Conservation (phyloP, 1,140 invertebrate genomes). For the Heliconius himera region DNA sequence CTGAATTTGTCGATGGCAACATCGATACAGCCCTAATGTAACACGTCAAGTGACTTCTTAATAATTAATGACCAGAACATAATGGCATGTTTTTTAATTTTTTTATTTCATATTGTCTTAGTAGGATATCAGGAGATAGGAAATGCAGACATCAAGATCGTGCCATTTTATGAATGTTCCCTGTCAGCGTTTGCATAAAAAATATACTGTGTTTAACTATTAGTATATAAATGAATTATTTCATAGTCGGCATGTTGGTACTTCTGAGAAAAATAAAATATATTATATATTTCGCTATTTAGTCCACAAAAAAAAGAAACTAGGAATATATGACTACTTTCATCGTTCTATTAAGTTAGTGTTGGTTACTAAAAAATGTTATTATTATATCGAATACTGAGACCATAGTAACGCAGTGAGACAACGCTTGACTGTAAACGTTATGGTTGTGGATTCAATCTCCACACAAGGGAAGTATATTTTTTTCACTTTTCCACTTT, state of each 20-base stretch:
- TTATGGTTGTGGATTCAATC: too few relatives aligned
- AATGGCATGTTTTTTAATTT: constrained; percentile 55
- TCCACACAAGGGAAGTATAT: too few relatives aligned
- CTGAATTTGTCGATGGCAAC: constrained; percentile 46
- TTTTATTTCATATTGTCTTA: constrained; percentile 40
- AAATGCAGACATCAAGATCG: constrained; percentile 71
- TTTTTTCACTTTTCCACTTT: too few relatives aligned
- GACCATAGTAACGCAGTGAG: too few relatives aligned
- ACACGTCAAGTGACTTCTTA: constrained; percentile 50
- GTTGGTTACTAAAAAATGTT: too few relatives aligned
- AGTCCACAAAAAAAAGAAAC: too few relatives aligned
- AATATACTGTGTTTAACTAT: background rate
- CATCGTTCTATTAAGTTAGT: too few relatives aligned
- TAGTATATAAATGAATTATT: background rate
- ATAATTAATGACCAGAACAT: constrained; percentile 70
- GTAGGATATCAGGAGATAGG: constrained; percentile 45
- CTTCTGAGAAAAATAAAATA: background rate
- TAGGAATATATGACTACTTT: too few relatives aligned
- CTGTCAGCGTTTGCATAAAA: constrained; percentile 63
- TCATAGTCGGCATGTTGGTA: background rate
- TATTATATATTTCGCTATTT: background rate
- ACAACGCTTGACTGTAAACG: too few relatives aligned
- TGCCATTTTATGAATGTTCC: constrained; percentile 63
- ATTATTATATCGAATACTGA: too few relatives aligned
- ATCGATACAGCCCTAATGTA: constrained; percentile 38